These are phyloP conservation scores for Cynoglossus semilaevis DNA, from an alignment of 2,113 vertebrate species.

Conservation along the genomic window DNA sequence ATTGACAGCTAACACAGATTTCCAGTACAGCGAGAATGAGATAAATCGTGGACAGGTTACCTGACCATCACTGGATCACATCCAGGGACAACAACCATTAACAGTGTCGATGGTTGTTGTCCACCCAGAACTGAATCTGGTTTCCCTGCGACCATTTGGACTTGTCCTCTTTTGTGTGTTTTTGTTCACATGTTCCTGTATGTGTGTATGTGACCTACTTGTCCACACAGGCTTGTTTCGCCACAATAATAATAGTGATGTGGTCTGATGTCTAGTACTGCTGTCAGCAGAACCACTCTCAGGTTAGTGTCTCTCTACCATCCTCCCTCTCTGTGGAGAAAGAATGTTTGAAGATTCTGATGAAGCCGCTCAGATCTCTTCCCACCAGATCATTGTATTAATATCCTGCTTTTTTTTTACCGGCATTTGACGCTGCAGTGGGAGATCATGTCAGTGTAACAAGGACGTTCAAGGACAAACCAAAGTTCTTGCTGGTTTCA, in stretches of 20 bases:
- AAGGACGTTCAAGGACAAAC: neutral
- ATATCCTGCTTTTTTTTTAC: slow-evolving; percentile 15
- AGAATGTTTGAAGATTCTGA: slow-evolving; percentile 47
- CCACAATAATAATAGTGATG: slow-evolving; percentile 58
- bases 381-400: slow-evolving; percentile 45
- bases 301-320: slow-evolving; percentile 17
- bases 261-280: slow-evolving; percentile 56
- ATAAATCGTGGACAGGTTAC: too few relatives aligned
- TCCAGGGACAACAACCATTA: too few relatives aligned
- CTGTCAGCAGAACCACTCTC: slow-evolving; percentile 48
- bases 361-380: slow-evolving; percentile 45
- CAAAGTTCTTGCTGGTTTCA: neutral
- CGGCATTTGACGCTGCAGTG: slow-evolving; percentile 20
- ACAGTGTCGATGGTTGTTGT: too few relatives aligned
- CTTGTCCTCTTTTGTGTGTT: too few relatives aligned
- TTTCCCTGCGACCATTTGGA: too few relatives aligned
- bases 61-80: too few relatives aligned
- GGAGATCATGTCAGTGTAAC: neutral
- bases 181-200: too few relatives aligned
- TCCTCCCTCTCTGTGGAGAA: slow-evolving; percentile 28
- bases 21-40: too few relatives aligned
- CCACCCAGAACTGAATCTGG: too few relatives aligned
- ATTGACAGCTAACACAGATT: too few relatives aligned
- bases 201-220: slow-evolving; percentile 55
- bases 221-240: slow-evolving; percentile 41